A percentile compares a stretch with the other conserved stretches of the same genome.
Evolutionary conservation across 92 coral and sea anemone species (phyloP).

Genomic region (Actinernus sp.): DNA sequence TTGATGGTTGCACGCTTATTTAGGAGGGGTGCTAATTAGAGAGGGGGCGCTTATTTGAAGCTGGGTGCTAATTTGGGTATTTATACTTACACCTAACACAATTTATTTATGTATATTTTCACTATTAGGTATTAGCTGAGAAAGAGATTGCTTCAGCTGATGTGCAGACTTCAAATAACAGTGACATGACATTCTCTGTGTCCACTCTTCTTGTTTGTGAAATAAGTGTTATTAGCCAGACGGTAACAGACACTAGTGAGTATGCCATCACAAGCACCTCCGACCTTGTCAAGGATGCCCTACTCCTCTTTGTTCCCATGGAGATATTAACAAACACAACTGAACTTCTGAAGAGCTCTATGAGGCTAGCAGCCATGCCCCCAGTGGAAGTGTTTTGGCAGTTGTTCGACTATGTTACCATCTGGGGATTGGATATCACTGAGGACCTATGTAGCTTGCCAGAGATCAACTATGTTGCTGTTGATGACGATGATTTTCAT

Average conservation of each 20-base stretch:
- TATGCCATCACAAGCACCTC: constrained; percentile 23
- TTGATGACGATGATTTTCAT: constrained; percentile 72
- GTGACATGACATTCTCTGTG: constrained; percentile 5
- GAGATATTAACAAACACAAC: constrained; percentile 26
- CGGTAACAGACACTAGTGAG: constrained; percentile 21
- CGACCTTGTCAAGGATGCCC: constrained; percentile 23
- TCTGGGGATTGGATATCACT: constrained; percentile 24
- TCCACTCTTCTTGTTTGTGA: constrained; percentile 24
- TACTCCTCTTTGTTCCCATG: constrained; percentile 38
- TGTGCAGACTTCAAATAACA: too few species aligned
- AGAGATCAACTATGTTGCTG: constrained; percentile 22
- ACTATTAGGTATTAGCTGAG: too few species aligned
- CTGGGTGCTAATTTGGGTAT: too few species aligned
- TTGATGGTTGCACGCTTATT: too few species aligned
- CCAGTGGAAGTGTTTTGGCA: constrained; percentile 16
- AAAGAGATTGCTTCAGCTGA: too few species aligned
- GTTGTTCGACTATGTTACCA: constrained; percentile 19
- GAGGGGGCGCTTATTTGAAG: too few species aligned
- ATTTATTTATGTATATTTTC: too few species aligned
- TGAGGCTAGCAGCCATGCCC: constrained; percentile 2
- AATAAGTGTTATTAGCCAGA: constrained; percentile 2
- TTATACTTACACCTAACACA: too few species aligned
- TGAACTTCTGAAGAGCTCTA: constrained; percentile 19
- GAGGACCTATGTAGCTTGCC: constrained; percentile 27
- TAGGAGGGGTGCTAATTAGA: too few species aligned